Evolutionary conservation across 2,888 invertebrate genomes (phyloP), one percentile per base, ranked within the genome.

Genomic region (Choristoneura rosaceana): DNA sequence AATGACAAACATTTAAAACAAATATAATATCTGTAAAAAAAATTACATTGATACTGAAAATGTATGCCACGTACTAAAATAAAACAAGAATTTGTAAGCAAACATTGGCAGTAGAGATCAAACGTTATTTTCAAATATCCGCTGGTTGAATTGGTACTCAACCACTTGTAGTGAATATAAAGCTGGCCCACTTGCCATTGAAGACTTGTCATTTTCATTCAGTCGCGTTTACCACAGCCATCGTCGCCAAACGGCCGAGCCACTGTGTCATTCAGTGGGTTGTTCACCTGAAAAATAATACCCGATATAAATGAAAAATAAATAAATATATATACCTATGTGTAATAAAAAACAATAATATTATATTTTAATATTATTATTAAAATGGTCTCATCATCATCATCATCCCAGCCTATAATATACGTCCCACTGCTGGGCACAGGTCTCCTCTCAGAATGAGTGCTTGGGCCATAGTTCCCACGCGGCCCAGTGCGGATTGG

Each of bases 211-310:
- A 15, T 38, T 52, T 45, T 47, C 17, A 14, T 50, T 64, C 71
- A 79, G 64, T 64, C 50, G 77, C 80, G 76, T 80, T 83, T 87
- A 91, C 92, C 91, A 91, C 83, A 87, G 86, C 86, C 91, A 89
- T 66, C 87, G 86, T 41, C 87, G 87, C 70, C 87, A 84, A 68
- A 82, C 77, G 75, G 78, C 77, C 65, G 74, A 75, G 59, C 79
- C 83, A 79, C 79, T 85, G 79, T 83, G 90, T 93, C 93, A 93
- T 91, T 93, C 92, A 74, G 80, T 89, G 45, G 89, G 76, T 74
- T 92, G 92, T 77, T 93, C 93, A 59, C 92, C 93, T 93, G 81
- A 3, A 78, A 74, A 74, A 7, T 10, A 12, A 4, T 33, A 14
- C 4, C 25, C 25, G 25, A 25, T 25, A 25, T 25, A 25, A 25